Evolutionary conservation across 2,113 vertebrate species (phyloP), one percentile per base, ranked within the genome.

Genomic region (Shinisaurus crocodilurus): DNA sequence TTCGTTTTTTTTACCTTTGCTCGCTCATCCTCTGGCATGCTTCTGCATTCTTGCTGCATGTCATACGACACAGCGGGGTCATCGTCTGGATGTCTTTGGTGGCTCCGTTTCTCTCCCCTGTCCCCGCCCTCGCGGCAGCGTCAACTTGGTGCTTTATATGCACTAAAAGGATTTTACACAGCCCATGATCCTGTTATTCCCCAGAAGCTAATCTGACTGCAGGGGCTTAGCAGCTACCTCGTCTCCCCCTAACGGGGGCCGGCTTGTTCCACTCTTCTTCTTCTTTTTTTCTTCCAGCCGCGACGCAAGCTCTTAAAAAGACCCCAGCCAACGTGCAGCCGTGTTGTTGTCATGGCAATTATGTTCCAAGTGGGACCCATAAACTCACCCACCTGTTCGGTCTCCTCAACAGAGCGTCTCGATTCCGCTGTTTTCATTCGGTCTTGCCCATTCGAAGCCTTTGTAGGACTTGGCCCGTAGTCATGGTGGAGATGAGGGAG

Each of bases 81-180:
- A 29, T 81, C 29, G 40, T 70, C 34, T 20, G 27, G 3, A 1
- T 50, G 37, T 70, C 69, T 63, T 74, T 34, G 18, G 69, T 74
- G 50, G 50, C 25, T 23, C 50, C 18, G 29, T 10, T 34, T 23
- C 6, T 1, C 80, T 23, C 6, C 6, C 75, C 20, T 70, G 67
- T 5, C 67, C 67, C 67, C 27, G 25, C 67, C 50, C 79, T 34
- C 37, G 1, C 6, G 43, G 32, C 63, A 37, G 63, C 13, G 34
- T 65, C 69, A 67, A 48, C 48, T 18, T 10, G 67, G 1, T 50
- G 20, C 43, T 37, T 84, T 63, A 40, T 88, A 63, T 37, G 23
- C 63, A 48, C n/a, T 81, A 84, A 84, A 84, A 60, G 70, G 88
- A 89, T 89, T 89, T 84, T 84, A 65, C 54, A 65, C 82, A 40